Evolutionary conservation across 2,797 vertebrate species (phyloP), one percentile per base, ranked within the genome.

Genomic region (Sitta carolinensis): DNA sequence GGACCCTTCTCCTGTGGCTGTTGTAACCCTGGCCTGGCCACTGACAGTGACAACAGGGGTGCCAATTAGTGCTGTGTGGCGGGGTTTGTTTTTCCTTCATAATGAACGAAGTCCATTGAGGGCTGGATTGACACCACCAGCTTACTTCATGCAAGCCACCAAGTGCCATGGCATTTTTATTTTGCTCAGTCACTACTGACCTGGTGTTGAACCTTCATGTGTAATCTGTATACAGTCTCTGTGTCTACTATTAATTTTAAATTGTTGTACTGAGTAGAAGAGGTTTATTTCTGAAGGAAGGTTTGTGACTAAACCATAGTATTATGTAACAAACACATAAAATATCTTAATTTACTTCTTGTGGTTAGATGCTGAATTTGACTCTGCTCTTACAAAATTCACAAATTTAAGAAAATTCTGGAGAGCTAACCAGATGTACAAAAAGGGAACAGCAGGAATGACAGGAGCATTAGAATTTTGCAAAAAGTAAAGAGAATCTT

Each of bases 51-150:
- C 88, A 92, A 86, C 42, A 22, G 69, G 89, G 64, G 68, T 90
- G 89, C 93, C 78, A 95, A 45, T 96, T 94, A 96, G 88, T 67
- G 78, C 88, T 92, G 1, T 68, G 90, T 43, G 81, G 50, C 82
- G n/a, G 55, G 45, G 54, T 87, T 95, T 89, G 47, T 47, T 88
- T 90, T 94, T 63, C 30, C 27, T 45, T 84, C 88, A 77, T 82
- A 57, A 63, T 61, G 73, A 93, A 84, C 77, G 54, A 70, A 93
- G 90, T 94, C 70, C 74, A n/a, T 84, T 90, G 92, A 91, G 63
- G 45, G 34, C 75, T 70, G 52, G 55, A 54, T 63, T 77, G 84
- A 89, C 86, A 95, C 93, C 84, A 79, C 75, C 63, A 64, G 40
- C 43, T 84, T 78, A 52, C 42, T 93, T 90, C 77, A 54, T 1